phyloP scores from a whole-genome alignment of 2,888 invertebrate genomes.

The Catocala nupta region DNA sequence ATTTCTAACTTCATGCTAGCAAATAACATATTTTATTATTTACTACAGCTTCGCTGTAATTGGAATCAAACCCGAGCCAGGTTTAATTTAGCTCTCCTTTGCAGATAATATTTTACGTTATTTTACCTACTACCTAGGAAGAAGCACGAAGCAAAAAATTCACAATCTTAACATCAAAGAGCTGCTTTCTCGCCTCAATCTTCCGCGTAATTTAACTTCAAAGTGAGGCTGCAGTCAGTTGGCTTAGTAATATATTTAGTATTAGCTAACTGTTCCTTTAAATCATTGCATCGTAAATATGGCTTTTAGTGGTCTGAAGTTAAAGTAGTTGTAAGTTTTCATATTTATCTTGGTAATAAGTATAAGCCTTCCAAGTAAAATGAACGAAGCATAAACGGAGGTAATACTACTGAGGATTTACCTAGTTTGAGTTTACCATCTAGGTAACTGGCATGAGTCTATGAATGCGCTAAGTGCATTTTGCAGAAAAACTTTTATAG shows the following conservation, averaged over 20 bases:
- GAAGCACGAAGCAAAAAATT: conserved; percentile 4
- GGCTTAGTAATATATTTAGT: conserved; percentile 12
- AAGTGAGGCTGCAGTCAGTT: conserved; percentile 21
- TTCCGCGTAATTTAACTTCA: conserved; percentile 43
- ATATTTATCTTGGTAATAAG: not conserved
- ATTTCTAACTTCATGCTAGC: too few relatives aligned
- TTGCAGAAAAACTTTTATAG: too few relatives aligned
- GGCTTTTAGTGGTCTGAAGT: not conserved
- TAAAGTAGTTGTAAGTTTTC: not conserved
- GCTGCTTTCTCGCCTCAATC: conserved; percentile 13
- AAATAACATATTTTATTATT: too few relatives aligned
- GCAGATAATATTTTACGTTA: not conserved
- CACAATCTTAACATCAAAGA: conserved; percentile 10
- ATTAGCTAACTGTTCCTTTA: not conserved
- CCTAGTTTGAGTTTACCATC: too few relatives aligned
- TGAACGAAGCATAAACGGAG: too few relatives aligned
- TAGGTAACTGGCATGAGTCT: too few relatives aligned
- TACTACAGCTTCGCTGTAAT: too few relatives aligned
- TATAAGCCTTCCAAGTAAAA: too few relatives aligned
- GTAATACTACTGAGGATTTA: too few relatives aligned
- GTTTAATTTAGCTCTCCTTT: not conserved
- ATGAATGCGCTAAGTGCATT: too few relatives aligned
- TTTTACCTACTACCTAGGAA: conserved; percentile 4
- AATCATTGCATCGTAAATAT: not conserved
- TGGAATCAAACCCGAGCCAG: too few relatives aligned